Evolutionary conservation across 2,113 vertebrate species (phyloP).

Genomic region (Phrynosoma blainvillii): DNA sequence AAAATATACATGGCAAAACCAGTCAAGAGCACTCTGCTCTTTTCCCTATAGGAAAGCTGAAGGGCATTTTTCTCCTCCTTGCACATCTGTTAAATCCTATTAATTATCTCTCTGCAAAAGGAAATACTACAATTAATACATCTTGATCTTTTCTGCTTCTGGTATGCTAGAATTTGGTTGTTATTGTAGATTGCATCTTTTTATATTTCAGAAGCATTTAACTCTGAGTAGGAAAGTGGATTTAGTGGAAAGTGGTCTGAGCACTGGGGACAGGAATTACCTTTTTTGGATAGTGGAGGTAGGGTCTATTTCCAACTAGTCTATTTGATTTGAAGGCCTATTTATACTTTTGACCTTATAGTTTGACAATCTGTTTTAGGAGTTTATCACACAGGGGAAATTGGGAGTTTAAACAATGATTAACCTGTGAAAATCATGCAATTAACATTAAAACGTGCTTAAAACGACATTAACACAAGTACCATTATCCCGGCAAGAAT

Average conservation of each 20-base stretch:
- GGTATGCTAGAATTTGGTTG: not conserved
- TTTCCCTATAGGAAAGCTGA: not conserved
- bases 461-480: no score
- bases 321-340: not conserved
- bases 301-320: not conserved
- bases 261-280: not conserved
- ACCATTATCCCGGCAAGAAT: no score
- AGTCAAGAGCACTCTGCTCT: not conserved
- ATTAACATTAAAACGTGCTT: no score
- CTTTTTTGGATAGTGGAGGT: not conserved
- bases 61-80: not conserved
- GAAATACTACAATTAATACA: not conserved
- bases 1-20: not conserved
- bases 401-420: no score
- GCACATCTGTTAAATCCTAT: slow-evolving; percentile 1
- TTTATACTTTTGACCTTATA: not conserved
- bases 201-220: not conserved
- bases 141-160: not conserved
- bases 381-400: no score
- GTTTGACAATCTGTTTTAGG: not conserved
- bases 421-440: no score
- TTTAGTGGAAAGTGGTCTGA: not conserved
- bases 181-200: not conserved
- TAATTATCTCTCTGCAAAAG: slow-evolving; percentile 7
- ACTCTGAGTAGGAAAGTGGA: not conserved